These are phyloP conservation scores for Elegia similella DNA, from an alignment of 2,888 invertebrate genomes.

Conservation along the genomic window DNA sequence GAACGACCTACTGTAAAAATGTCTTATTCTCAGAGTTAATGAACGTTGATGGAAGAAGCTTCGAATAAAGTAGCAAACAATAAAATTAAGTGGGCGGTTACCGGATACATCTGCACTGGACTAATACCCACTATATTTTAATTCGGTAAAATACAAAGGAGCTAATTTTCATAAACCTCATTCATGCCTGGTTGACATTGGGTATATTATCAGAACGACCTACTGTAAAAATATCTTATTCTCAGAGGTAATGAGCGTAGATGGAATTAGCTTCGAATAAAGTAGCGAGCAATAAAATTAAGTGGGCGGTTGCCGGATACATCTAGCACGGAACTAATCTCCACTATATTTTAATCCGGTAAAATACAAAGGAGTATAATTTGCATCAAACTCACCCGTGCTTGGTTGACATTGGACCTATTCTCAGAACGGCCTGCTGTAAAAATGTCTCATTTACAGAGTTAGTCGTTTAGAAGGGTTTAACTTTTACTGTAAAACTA, in stretches of 20 bases:
- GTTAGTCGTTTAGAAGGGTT: no score
- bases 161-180: constrained; percentile 80
- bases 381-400: constrained; percentile 78
- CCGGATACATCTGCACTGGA: constrained; percentile 76
- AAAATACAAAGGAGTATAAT: constrained; percentile 79
- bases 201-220: neutral
- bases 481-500: no score
- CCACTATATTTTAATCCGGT: constrained; percentile 79
- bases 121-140: constrained; percentile 80
- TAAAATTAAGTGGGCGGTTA: constrained; percentile 62
- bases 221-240: neutral
- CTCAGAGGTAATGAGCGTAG: constrained; percentile 34
- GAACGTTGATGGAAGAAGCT: constrained; percentile 39
- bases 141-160: constrained; percentile 78
- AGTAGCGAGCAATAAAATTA: constrained; percentile 63
- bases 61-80: constrained; percentile 58
- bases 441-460: neutral
- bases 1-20: neutral
- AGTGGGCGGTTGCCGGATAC: constrained; percentile 62
- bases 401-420: neutral
- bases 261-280: constrained; percentile 51
- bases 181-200: constrained; percentile 39
- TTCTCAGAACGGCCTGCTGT: neutral
- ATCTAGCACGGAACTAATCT: constrained; percentile 79
- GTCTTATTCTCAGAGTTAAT: constrained; percentile 26